Conservation (phyloP, 1,140 invertebrate species). For the Phocides pigmalion region DNA sequence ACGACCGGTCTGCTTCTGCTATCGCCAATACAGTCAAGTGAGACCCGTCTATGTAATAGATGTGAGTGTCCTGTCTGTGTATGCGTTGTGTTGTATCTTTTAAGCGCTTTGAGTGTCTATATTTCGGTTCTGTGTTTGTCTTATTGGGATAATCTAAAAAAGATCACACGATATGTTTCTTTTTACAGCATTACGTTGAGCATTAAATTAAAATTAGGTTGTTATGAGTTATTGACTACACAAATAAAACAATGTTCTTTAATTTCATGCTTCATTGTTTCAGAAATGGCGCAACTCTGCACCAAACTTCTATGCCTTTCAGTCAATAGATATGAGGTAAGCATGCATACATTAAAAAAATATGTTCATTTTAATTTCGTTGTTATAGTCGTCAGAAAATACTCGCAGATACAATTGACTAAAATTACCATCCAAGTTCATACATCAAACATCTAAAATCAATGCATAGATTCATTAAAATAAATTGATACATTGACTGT, state of each 20-base stretch:
- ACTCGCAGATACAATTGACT: constrained; percentile 11
- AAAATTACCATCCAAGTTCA: constrained; percentile 10
- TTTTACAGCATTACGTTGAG: too few species aligned
- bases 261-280: constrained; percentile 44
- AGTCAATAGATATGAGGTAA: constrained; percentile 76
- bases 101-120: constrained; percentile 2
- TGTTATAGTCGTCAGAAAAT: background rate
- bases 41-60: constrained; percentile 77
- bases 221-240: background rate
- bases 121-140: background rate
- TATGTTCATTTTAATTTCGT: too few species aligned
- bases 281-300: constrained; percentile 80
- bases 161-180: too few species aligned
- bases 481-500: constrained; percentile 68
- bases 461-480: constrained; percentile 58
- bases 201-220: background rate
- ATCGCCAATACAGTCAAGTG: constrained; percentile 75
- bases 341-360: constrained; percentile 16
- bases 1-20: constrained; percentile 53
- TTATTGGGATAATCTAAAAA: too few species aligned
- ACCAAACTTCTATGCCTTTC: constrained; percentile 71
- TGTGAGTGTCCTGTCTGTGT: constrained; percentile 68
- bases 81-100: constrained; percentile 27
- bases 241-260: background rate
- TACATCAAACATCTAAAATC: constrained; percentile 24